Conservation (phyloP, 2,113 vertebrate genomes). For the Nothobranchius kuhntae region DNA sequence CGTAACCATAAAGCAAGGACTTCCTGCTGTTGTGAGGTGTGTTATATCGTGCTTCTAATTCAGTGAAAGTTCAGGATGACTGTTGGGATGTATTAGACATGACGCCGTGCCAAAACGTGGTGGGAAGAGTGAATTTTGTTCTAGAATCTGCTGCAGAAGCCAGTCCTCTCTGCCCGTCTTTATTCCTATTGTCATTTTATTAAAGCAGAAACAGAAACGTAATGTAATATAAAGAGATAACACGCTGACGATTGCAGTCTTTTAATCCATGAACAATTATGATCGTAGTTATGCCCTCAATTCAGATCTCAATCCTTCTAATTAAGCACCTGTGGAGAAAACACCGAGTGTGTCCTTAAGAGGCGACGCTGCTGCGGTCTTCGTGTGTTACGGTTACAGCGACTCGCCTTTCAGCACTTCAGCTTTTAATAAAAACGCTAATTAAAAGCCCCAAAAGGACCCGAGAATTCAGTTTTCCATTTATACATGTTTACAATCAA, state of each 20-base stretch:
- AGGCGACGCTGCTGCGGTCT: neutral
- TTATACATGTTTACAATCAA: slow-evolving; percentile 7
- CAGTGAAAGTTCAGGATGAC: neutral
- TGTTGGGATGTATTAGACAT: neutral
- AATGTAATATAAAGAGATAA: neutral
- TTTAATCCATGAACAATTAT: neutral
- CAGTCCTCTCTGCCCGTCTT: neutral
- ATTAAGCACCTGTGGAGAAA: slow-evolving; percentile 27
- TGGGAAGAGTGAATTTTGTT: neutral
- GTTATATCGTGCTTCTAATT: neutral
- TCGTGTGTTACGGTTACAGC: neutral
- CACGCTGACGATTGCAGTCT: neutral
- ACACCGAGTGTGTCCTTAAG: neutral
- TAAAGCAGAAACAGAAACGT: slow-evolving; percentile 2
- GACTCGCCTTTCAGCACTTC: slow-evolving; percentile 2
- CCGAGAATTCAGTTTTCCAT: neutral
- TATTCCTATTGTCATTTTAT: neutral
- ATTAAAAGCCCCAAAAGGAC: slow-evolving; percentile 2
- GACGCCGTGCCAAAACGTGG: no score
- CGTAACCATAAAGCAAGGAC: slow-evolving; percentile 18
- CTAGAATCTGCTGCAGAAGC: neutral
- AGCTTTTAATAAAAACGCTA: slow-evolving; percentile 12
- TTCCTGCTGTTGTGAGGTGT: neutral
- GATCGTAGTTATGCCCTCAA: neutral
- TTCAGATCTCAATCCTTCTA: slow-evolving; percentile 12